phyloP scores from a whole-genome alignment of 2,113 vertebrate genomes.

The Cacatua alba region DNA sequence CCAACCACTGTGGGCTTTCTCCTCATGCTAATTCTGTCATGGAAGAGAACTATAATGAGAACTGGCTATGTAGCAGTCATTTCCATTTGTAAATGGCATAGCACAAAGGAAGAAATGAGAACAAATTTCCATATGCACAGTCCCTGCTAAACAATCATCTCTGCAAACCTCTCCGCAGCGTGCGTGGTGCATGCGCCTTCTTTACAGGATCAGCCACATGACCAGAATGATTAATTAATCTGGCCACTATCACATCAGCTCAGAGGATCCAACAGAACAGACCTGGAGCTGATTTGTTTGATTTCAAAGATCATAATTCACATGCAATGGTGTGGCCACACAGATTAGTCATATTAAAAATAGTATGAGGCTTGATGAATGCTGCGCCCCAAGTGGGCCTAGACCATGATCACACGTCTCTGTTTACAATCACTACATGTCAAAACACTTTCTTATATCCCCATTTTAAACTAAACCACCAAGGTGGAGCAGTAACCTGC shows the following conservation, averaged over 20 bases:
- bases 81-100: slow-evolving; percentile 42
- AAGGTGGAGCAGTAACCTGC: background rate
- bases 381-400: background rate
- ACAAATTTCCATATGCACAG: slow-evolving; percentile 65
- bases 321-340: background rate
- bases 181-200: background rate
- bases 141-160: slow-evolving; percentile 34
- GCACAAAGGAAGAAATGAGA: slow-evolving; percentile 53
- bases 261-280: background rate
- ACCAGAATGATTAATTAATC: slow-evolving; percentile 4
- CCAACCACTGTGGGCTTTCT: background rate
- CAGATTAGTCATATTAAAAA: background rate
- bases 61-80: slow-evolving; percentile 20
- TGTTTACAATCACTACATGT: background rate
- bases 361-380: background rate
- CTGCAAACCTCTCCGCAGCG: background rate
- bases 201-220: background rate
- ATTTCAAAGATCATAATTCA: background rate
- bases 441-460: background rate
- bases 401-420: accelerated
- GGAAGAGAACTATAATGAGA: slow-evolving; percentile 17
- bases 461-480: background rate
- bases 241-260: background rate
- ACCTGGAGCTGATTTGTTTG: background rate
- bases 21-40: background rate